phyloP scores from a whole-genome alignment of 1,140 invertebrate genomes.

The Drosophila saltans region DNA sequence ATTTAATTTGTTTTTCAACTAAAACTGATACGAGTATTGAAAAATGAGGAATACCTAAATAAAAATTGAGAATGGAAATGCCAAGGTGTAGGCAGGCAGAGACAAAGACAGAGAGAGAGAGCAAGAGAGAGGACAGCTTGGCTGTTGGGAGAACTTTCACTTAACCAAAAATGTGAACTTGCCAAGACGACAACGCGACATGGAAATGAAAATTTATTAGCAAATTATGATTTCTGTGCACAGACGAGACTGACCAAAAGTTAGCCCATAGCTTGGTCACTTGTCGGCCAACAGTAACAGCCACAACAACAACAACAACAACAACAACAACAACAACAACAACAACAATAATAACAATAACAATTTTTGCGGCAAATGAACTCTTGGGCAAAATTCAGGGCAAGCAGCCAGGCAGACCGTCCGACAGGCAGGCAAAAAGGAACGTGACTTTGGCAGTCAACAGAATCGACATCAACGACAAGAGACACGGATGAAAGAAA shows the following conservation, averaged over 20 bases:
- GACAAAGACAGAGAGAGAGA: neutral
- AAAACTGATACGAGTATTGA: no score
- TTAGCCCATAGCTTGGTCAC: constrained; percentile 42
- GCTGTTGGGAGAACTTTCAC: constrained; percentile 59
- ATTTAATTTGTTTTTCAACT: neutral
- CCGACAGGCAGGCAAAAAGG: constrained; percentile 31
- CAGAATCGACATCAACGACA: constrained; percentile 54
- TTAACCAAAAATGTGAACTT: constrained; percentile 59
- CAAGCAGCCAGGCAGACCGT: constrained; percentile 29
- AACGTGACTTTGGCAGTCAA: constrained; percentile 68
- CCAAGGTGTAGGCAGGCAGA: neutral
- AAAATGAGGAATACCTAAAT: no score
- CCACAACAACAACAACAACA: neutral
- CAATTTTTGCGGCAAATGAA: constrained; percentile 47
- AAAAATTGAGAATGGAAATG: neutral
- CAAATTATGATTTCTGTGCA: constrained; percentile 76
- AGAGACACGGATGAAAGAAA: constrained; percentile 67
- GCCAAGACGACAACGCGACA: constrained; percentile 44
- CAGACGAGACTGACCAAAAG: constrained; percentile 29
- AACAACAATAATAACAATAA: neutral
- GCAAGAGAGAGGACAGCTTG: no score
- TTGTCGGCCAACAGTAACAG: constrained; percentile 24
- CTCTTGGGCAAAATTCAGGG: constrained; percentile 60
- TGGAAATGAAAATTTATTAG: constrained; percentile 78
- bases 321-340: no score